These are phyloP conservation scores for Palythoa grandiflora DNA, from an alignment of 92 coral and sea anemone species.

Conservation along the genomic window DNA sequence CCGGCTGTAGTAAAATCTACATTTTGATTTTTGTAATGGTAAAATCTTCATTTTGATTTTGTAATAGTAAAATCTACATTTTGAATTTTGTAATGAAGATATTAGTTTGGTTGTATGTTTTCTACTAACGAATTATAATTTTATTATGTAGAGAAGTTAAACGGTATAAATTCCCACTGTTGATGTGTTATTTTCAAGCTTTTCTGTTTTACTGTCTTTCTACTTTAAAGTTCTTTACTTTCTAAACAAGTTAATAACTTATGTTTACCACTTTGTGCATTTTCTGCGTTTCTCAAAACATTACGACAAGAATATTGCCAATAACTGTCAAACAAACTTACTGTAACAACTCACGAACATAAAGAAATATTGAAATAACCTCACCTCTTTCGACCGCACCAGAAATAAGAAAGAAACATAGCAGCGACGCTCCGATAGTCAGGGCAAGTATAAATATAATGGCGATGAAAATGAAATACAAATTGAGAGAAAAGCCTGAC, in stretches of 20 bases:
- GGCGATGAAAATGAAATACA: neutral
- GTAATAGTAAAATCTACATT: neutral
- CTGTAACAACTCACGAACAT: neutral
- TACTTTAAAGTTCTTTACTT: neutral
- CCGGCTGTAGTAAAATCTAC: neutral
- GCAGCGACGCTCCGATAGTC: neutral
- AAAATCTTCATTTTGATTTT: neutral
- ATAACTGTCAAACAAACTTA: slow-evolving; percentile 50
- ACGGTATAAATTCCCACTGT: neutral
- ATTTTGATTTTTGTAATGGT: neutral
- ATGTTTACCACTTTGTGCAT: neutral
- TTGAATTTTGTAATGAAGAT: neutral
- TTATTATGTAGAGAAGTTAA: neutral
- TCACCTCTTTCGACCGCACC: slow-evolving; percentile 33
- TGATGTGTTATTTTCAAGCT: neutral
- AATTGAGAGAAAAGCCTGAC: neutral
- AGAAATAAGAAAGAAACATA: slow-evolving; percentile 29
- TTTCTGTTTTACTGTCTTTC: slow-evolving; percentile 22
- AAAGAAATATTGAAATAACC: neutral
- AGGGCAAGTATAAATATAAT: neutral
- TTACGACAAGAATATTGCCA: slow-evolving; percentile 27
- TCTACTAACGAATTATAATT: neutral
- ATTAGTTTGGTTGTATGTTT: neutral
- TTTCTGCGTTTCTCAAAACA: neutral
- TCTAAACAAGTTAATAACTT: slow-evolving; percentile 11